These are phyloP conservation scores for Drosophila anomalata DNA, from an alignment of 2,888 invertebrate species.

Conservation along the genomic window DNA sequence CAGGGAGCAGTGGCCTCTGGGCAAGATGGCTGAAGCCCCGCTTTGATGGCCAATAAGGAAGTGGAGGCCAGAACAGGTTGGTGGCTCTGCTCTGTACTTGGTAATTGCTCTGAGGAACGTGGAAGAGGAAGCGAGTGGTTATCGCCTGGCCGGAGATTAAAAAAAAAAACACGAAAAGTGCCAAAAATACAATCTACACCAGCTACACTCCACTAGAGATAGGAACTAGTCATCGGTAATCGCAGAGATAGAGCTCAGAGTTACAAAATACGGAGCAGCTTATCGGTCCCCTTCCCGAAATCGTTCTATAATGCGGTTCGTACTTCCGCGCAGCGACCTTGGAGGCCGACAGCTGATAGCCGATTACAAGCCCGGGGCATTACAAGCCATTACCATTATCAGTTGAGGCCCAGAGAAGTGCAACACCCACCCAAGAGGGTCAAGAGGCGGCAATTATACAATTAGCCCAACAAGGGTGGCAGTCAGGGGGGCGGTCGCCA, in stretches of 20 bases:
- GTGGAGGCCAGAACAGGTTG: constrained; percentile 21
- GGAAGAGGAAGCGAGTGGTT: constrained; percentile 25
- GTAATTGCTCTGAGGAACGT: neutral
- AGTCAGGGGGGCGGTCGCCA: neutral
- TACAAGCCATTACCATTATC: neutral
- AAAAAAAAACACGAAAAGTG: neutral
- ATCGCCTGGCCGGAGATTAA: neutral
- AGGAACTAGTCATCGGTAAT: no score
- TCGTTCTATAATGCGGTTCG: neutral
- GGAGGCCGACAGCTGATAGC: neutral
- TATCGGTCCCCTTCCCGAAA: neutral
- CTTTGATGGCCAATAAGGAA: constrained; percentile 32
- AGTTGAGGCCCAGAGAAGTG: constrained; percentile 5
- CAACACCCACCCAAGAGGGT: constrained; percentile 31
- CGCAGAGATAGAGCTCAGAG: neutral
- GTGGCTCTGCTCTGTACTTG: neutral
- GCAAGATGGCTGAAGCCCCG: neutral
- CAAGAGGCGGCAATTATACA: constrained; percentile 41
- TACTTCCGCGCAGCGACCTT: constrained; percentile 2
- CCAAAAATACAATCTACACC: neutral
- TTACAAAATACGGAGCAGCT: neutral
- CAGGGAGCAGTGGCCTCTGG: neutral
- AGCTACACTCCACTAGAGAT: no score
- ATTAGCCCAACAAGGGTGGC: constrained; percentile 24
- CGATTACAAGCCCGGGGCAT: neutral